Base-by-base conservation (phyloP, 1,140 invertebrate species). In the Pomacea maculata region DNA sequence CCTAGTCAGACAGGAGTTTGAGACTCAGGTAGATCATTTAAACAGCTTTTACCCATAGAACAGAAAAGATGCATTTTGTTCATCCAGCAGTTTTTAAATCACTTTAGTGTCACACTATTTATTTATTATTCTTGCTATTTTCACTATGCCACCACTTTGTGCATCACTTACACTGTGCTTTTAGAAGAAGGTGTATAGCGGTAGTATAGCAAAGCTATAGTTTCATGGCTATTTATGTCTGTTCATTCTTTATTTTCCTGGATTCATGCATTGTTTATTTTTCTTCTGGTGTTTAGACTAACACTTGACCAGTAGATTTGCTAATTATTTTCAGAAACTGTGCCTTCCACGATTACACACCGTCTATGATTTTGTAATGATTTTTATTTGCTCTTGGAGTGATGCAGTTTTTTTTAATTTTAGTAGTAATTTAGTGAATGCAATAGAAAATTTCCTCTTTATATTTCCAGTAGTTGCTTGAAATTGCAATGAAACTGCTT, bases 1-100 rank as follows among this genome's bases (percentile, higher is more conserved):
- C 21, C 79, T 85, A 74, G 83, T 86, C 71, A 85, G 83, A 81
- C 84, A 90, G 54, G 87, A 89, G 80, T 87, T 87, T 86, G 86
- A 90, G 75, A 82, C 88, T 70, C 87, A 89, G 85, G 86, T 89
- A 61, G 80, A 72, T 64, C 29, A 34, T 65, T 55, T 70, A 71
- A n/a, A 17, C 34, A 78, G 63, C 52, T 52, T 25, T 45, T 70
- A 21, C 34, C 34, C 21, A 29, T 8, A 29, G 11, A 11, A 7
- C 12, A 29, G 21, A 12, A 70, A 11, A 29, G n/a, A 4, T 70
- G 68, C 11, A 6, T 45, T 45, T 45, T 45, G 34, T 12, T 29
- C n/a, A 17, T 70, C 34, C 12, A 5, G 7, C 6, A 17, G 57
- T 17, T 21, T 45, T 12, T 29, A 70, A 29, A 70, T 21, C 12